Evolutionary conservation across 2,797 vertebrate genomes (phyloP), one percentile per base, ranked within the genome.

Genomic region (Heterohyrax brucei): DNA sequence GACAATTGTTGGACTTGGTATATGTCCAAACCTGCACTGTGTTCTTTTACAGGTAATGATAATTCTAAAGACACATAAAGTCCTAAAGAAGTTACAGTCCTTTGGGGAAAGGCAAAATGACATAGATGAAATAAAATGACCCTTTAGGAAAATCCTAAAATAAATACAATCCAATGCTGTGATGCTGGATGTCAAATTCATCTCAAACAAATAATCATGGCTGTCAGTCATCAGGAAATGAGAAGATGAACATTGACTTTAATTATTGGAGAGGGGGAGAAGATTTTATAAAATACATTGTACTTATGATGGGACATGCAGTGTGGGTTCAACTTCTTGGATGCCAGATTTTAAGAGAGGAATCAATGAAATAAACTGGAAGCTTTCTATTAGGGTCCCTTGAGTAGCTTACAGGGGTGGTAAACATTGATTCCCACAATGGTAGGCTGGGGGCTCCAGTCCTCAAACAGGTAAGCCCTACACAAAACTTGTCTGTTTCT

Each of bases 91-190:
- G 28, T n/a, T 62, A 14, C 53, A 13, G 6, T 77, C 53, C 22
- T 22, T 76, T 79, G 7, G 46, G 33, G 53, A 89, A 90, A 84
- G 30, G 28, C 78, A 90, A 44, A 81, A 24, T 8, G 94, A 87
- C 24, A 66, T 4, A 30, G 13, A 5, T 30, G 22, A 79, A 83
- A 78, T 68, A 92, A 80, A 66, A 77, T 33, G 39, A 13, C 82
- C 21, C 44, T 53, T 77, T 64, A 48, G 72, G 62, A 88, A 44
- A 81, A 87, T 79, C 78, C 46, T 61, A 39, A 91, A 72, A 56
- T 62, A 33, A 26, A 48, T 61, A 16, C 0, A 59, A 53, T 66
- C 46, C 46, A 9, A 94, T 72, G 72, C 86, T 80, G 39, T 66
- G 72, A 79, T 81, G 33, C 84, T 44, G 83, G 2, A 62, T 56